Evolutionary conservation across 1,140 invertebrate genomes (phyloP), one percentile per base, ranked within the genome.

Genomic region (Drosophila auraria): DNA sequence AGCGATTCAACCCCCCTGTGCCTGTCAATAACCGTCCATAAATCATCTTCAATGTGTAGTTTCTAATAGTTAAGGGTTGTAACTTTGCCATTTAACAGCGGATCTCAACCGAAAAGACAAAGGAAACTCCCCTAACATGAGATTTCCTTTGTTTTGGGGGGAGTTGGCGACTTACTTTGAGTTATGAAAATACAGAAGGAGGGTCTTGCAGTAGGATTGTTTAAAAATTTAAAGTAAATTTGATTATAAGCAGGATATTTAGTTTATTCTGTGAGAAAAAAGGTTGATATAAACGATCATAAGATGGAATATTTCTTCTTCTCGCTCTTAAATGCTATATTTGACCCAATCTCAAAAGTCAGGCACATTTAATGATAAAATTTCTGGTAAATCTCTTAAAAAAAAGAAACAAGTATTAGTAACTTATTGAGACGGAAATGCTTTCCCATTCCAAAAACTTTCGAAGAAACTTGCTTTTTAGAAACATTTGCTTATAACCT

Each of bases 1-100:
- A 5, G 12, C n/a, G 7, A 38, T 61, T 15, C 14, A 53, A 64
- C 57, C 59, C 47, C 42, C 40, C 56, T 36, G 33, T 5, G 44
- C 23, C 69, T 69, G 59, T 74, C 80, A 83, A 75, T 65, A 74
- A 38, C 45, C 63, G 9, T 44, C 77, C 2, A 84, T 84, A 81
- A 84, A 84, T 84, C 73, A 84, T 78, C 50, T 63, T 69, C 45
- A 40, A 42, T 45, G 53, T 45, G 36, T 25, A n/a, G 50, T 51
- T 78, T 44, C 15, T 15, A 44, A 12, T 66, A 40, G 23, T 76
- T 57, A 45, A 27, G 72, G 51, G 54, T 77, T 59, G 60, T 0
- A 47, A 59, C 23, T 14, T 20, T 11, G 11, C 20, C 70, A 20
- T 42, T 72, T 71, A 59, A 12, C 15, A 7, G 15, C 11, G 27